These are phyloP conservation scores for Plectrocnemia conspersa DNA, from an alignment of 1,140 invertebrate species.

Conservation along the genomic window DNA sequence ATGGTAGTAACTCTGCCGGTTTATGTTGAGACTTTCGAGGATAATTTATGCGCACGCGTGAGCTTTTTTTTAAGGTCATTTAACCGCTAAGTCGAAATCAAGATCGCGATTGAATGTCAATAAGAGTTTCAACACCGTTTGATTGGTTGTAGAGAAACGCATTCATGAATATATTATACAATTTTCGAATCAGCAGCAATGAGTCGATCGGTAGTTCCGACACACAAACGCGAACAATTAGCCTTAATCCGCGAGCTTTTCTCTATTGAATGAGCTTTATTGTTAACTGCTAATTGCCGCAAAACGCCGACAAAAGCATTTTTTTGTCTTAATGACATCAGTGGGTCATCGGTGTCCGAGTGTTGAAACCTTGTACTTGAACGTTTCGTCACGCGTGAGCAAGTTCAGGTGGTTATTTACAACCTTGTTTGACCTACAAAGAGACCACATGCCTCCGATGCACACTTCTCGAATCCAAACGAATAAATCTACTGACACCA, in stretches of 20 bases:
- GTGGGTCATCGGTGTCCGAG: neutral
- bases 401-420: neutral
- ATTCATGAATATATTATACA: neutral
- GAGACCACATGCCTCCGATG: neutral
- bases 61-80: conserved; percentile 6
- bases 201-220: neutral
- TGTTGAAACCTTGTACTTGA: conserved; percentile 1
- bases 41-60: conserved; percentile 14
- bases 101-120: conserved; percentile 2
- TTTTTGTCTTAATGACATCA: neutral
- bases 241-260: too few species aligned
- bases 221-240: too few species aligned
- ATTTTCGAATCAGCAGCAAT: neutral
- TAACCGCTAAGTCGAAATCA: conserved; percentile 6
- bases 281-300: neutral
- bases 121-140: neutral
- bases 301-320: neutral
- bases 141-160: neutral
- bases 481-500: conserved; percentile 8
- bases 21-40: conserved; percentile 19
- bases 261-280: too few species aligned
- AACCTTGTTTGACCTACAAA: conserved; percentile 9
- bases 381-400: neutral
- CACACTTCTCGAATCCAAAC: neutral
- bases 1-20: conserved; percentile 8